Conservation (phyloP, 2,888 invertebrate species). For the Campoplex capitator region DNA sequence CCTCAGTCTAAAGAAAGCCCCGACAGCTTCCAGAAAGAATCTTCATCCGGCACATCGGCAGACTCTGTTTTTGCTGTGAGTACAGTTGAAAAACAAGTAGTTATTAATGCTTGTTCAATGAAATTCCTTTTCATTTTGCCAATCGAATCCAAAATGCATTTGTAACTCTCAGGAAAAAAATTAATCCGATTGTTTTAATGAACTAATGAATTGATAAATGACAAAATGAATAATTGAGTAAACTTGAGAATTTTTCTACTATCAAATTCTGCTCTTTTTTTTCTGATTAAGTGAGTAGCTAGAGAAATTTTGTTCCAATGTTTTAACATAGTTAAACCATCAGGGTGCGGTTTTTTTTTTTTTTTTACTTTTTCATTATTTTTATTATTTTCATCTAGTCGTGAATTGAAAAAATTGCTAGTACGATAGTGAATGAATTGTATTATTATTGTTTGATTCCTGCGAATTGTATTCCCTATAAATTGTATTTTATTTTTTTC, state of each 20-base stretch:
- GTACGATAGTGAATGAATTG: background rate
- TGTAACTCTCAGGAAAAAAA: background rate
- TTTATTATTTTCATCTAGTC: background rate
- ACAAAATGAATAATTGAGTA: too few species aligned
- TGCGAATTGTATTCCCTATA: background rate
- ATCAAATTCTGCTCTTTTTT: background rate
- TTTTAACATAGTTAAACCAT: background rate
- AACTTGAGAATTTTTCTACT: background rate
- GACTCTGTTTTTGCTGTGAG: slow-evolving; percentile 80
- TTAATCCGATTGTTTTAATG: too few species aligned
- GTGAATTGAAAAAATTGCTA: background rate
- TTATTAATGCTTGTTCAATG: background rate
- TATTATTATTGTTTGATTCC: background rate
- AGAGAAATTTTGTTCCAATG: background rate
- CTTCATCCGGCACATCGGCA: slow-evolving; percentile 70
- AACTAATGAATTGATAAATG: too few species aligned
- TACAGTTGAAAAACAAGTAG: slow-evolving; percentile 21
- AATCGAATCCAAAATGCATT: background rate
- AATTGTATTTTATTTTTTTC: background rate
- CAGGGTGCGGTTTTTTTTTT: background rate
- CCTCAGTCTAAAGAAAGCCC: slow-evolving; percentile 48
- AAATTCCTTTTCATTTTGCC: background rate
- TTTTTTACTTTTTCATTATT: background rate
- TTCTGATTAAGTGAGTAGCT: background rate
- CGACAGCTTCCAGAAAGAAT: slow-evolving; percentile 43